Conservation (phyloP, 2,113 vertebrate genomes). For the Bubo blakistoni region DNA sequence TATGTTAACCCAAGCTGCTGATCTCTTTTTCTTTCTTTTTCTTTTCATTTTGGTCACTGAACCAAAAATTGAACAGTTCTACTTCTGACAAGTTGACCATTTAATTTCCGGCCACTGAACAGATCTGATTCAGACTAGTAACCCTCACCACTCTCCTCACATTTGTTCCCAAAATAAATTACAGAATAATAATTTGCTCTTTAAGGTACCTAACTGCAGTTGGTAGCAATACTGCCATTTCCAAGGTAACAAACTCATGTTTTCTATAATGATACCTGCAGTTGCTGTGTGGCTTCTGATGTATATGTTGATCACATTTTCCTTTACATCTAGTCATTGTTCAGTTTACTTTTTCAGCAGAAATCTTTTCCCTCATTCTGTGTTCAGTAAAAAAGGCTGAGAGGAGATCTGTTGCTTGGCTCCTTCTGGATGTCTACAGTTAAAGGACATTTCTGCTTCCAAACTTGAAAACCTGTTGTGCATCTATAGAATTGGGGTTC, state of each 20-base stretch:
- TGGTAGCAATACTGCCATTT: not conserved
- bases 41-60: conserved; percentile 64
- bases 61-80: conserved; percentile 54
- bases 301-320: not conserved
- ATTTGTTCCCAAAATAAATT: conserved; percentile 55
- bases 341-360: not conserved
- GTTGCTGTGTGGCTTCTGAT: not conserved
- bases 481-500: not conserved
- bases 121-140: conserved; percentile 44
- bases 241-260: not conserved
- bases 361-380: not conserved
- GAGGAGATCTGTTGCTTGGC: not conserved
- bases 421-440: not conserved
- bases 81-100: conserved; percentile 63
- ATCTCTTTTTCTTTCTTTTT: conserved; percentile 50
- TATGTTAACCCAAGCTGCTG: conserved; percentile 25
- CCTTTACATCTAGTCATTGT: not conserved
- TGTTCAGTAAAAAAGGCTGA: not conserved
- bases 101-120: conserved; percentile 67
- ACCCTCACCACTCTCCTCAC: not conserved
- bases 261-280: not conserved
- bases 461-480: not conserved
- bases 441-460: not conserved
- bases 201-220: not conserved
- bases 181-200: not conserved